Evolutionary conservation across 2,888 invertebrate genomes (phyloP).

Genomic region (Liopterus haemorrhoidalis): DNA sequence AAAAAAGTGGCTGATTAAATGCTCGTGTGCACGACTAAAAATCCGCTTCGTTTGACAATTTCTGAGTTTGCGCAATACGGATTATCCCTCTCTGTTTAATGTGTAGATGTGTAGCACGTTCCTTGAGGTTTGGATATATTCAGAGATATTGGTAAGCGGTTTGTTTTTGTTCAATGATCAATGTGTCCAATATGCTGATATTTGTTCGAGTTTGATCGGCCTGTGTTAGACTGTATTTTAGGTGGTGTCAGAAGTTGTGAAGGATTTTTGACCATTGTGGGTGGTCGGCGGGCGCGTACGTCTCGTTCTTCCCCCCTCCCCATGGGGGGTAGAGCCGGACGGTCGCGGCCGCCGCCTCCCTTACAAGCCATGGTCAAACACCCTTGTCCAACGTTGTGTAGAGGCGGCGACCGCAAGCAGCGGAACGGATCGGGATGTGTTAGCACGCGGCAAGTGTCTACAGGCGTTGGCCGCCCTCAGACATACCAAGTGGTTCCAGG

Average conservation of each 20-base stretch:
- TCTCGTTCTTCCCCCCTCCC: conserved; percentile 13
- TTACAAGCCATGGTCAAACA: conserved; percentile 72
- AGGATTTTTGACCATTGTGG: conserved; percentile 65
- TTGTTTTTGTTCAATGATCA: conserved; percentile 43
- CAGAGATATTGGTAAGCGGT: conserved; percentile 44
- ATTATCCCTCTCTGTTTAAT: too few relatives aligned
- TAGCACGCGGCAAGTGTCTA: conserved; percentile 99
- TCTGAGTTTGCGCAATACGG: too few relatives aligned
- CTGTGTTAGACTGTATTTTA: conserved; percentile 45
- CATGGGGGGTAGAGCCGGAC: too few relatives aligned
- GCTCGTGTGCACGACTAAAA: too few relatives aligned
- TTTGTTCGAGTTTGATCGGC: conserved; percentile 31
- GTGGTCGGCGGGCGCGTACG: conserved; percentile 37
- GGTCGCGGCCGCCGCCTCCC: too few relatives aligned
- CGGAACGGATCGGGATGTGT: conserved; percentile 79
- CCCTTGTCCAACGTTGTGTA: conserved; percentile 55
- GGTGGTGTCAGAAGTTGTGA: conserved; percentile 52
- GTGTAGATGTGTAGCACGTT: too few relatives aligned
- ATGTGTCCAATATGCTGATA: conserved; percentile 40
- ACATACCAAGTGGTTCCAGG: conserved; percentile 99
- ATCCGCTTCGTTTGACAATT: too few relatives aligned
- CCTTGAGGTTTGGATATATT: too few relatives aligned
- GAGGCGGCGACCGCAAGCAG: conserved; percentile 60
- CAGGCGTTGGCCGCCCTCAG: conserved; percentile 99
- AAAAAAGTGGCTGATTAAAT: too few relatives aligned